A percentile compares a stretch with the other conserved stretches of the same genome.
Evolutionary conservation across 2,113 vertebrate species (phyloP).

Genomic region (Eudyptes chrysolophus): DNA sequence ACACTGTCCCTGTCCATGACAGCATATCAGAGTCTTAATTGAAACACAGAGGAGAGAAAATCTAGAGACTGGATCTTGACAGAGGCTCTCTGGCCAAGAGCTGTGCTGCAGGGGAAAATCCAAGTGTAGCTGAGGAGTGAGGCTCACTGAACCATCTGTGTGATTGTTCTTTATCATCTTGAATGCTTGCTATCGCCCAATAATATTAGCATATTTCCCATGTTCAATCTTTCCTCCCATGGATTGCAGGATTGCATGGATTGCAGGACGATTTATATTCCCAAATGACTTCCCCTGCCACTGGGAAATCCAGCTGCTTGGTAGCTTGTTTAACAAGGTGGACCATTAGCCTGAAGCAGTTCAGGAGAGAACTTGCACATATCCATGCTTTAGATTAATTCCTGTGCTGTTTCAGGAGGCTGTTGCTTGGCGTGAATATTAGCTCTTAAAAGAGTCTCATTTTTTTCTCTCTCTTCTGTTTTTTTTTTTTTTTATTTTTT

Average conservation of each 20-base stretch:
- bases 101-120: neutral
- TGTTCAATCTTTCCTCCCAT: neutral
- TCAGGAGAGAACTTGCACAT: neutral
- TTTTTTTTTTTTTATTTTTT: neutral
- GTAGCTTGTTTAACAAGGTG: neutral
- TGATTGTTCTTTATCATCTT: neutral
- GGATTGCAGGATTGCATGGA: neutral
- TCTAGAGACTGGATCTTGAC: neutral
- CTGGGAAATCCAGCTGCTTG: neutral
- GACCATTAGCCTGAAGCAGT: neutral
- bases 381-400: neutral
- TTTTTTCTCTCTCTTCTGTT: neutral
- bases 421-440: neutral
- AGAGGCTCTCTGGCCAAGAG: neutral
- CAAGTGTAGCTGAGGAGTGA: neutral
- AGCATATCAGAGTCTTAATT: neutral
- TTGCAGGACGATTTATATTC: neutral
- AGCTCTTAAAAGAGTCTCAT: neutral
- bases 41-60: neutral
- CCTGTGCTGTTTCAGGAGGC: neutral
- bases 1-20: neutral
- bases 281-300: neutral
- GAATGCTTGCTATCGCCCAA: neutral
- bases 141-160: neutral
- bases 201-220: neutral